phyloP scores from a whole-genome alignment of 2,113 vertebrate genomes.

The Pardalotus punctatus region DNA sequence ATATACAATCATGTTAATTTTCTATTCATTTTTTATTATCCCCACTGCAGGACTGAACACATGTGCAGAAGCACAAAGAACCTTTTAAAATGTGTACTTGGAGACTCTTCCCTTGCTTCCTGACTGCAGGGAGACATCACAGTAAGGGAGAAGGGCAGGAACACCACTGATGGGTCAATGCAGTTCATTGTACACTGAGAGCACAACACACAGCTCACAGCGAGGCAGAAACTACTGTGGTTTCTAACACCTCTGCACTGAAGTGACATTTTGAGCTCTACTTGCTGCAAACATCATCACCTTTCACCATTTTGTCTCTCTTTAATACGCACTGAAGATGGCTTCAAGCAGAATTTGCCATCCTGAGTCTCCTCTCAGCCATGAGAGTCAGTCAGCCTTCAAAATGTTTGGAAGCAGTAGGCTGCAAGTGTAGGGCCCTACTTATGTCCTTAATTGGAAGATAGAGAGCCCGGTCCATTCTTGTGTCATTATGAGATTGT shows the following conservation, averaged over 20 bases:
- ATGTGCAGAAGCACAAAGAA: not conserved
- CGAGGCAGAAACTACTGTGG: not conserved
- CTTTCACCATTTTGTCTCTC: not conserved
- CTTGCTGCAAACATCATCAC: not conserved
- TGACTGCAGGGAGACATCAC: not conserved
- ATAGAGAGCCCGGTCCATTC: not conserved
- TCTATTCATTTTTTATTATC: not conserved
- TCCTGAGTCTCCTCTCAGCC: not conserved
- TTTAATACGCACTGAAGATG: not conserved
- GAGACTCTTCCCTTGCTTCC: not conserved
- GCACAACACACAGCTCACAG: not conserved
- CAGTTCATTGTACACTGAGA: not conserved
- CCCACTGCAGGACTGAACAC: not conserved
- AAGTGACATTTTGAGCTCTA: not conserved
- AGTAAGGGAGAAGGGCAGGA: not conserved
- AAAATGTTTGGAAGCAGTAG: not conserved
- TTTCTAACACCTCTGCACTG: not conserved
- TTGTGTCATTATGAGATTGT: not conserved
- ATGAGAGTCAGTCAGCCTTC: accelerated
- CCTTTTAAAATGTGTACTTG: not conserved
- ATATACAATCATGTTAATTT: not conserved
- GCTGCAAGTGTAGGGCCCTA: not conserved
- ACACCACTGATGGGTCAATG: not conserved
- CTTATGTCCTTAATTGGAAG: not conserved
- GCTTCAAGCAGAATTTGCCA: not conserved